These are phyloP conservation scores for Latheticus oryzae DNA, from an alignment of 2,888 invertebrate genomes.

Conservation along the genomic window DNA sequence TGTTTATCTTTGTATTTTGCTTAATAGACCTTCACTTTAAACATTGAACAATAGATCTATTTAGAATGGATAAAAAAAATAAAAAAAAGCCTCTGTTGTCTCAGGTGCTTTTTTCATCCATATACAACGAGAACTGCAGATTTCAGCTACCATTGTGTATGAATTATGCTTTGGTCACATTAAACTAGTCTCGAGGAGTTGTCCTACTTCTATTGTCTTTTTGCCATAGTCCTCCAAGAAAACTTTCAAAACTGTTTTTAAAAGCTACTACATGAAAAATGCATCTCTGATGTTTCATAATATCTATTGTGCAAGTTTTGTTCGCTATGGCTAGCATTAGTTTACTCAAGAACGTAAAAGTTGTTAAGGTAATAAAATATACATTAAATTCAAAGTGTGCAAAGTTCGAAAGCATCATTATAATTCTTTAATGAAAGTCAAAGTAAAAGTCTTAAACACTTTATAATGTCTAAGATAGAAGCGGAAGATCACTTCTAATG, in stretches of 20 bases:
- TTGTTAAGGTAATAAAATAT: slow-evolving; percentile 7
- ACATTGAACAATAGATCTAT: no score
- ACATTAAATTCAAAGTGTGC: slow-evolving; percentile 7
- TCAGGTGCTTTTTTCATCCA: slow-evolving; percentile 29
- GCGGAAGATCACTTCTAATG: slow-evolving; percentile 16
- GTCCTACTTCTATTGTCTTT: slow-evolving; percentile 31
- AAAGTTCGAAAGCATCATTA: slow-evolving; percentile 5
- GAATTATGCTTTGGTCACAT: slow-evolving; percentile 33
- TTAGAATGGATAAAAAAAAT: slow-evolving; percentile 9
- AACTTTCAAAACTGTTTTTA: no score
- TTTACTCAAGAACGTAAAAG: not conserved
- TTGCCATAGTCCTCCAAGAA: slow-evolving; percentile 8
- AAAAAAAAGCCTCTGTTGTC: slow-evolving; percentile 28
- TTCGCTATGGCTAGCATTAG: not conserved
- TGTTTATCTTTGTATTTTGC: no score
- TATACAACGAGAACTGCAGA: slow-evolving; percentile 6
- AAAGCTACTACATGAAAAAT: slow-evolving; percentile 34
- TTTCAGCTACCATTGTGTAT: slow-evolving; percentile 20
- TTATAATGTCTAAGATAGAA: not conserved
- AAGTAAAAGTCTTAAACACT: slow-evolving; percentile 10
- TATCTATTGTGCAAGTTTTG: slow-evolving; percentile 8
- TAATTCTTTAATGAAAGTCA: slow-evolving; percentile 11
- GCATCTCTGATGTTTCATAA: slow-evolving; percentile 31
- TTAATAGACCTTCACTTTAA: no score
- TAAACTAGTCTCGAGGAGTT: slow-evolving; percentile 19